These are phyloP conservation scores for Hyperoplus immaculatus DNA, from an alignment of 2,797 vertebrate genomes.

Conservation along the genomic window DNA sequence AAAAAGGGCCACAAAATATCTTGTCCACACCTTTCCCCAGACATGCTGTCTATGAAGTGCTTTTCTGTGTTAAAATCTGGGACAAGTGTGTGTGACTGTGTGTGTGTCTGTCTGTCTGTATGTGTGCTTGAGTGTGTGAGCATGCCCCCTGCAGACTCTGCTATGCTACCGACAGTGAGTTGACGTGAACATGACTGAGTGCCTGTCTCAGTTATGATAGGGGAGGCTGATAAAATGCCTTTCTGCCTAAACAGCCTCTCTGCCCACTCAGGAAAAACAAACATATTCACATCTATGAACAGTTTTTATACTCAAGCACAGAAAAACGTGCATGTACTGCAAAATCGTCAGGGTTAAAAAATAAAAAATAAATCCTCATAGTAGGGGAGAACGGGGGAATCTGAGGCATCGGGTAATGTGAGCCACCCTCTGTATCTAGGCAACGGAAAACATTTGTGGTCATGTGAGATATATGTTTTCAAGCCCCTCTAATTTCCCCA, in stretches of 20 bases:
- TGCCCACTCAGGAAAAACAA: conserved; percentile 39
- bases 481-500: too few relatives aligned
- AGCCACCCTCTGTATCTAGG: too few relatives aligned
- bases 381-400: too few relatives aligned
- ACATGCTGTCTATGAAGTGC: conserved; percentile 75
- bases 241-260: conserved; percentile 31
- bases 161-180: conserved; percentile 71
- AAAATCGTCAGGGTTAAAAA: not conserved
- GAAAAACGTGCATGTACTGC: too few relatives aligned
- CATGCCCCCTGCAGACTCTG: conserved; percentile 67
- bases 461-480: too few relatives aligned
- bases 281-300: conserved; percentile 21
- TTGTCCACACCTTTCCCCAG: conserved; percentile 77
- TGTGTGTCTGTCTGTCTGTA: conserved; percentile 28
- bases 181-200: conserved; percentile 72
- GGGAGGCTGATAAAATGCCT: conserved; percentile 63
- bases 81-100: conserved; percentile 45
- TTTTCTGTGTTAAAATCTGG: conserved; percentile 78
- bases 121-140: conserved; percentile 38
- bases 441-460: too few relatives aligned
- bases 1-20: conserved; percentile 67
- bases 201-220: conserved; percentile 78
- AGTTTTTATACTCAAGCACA: not conserved
- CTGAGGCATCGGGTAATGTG: too few relatives aligned
- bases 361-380: not conserved